These are phyloP conservation scores for Sander lucioperca DNA, from an alignment of 2,113 vertebrate species.

Conservation along the genomic window DNA sequence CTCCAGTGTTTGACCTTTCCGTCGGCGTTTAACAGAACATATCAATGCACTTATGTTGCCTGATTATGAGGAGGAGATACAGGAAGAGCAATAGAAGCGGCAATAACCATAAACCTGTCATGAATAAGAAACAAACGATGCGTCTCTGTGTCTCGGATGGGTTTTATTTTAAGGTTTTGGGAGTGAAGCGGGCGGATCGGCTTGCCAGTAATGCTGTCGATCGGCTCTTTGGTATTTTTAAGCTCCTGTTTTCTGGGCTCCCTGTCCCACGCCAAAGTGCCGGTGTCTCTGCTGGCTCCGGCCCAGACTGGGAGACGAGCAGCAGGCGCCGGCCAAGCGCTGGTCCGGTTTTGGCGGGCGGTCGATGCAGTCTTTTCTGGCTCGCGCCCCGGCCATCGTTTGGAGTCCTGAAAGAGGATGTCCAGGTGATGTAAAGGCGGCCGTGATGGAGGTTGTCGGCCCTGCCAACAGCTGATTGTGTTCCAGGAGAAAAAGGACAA, in stretches of 20 bases:
- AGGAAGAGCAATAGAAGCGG: conserved; percentile 1
- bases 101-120: conserved; percentile 34
- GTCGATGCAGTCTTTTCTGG: conserved; percentile 10
- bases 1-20: conserved; percentile 11
- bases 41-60: neutral
- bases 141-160: neutral
- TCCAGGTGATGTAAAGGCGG: conserved; percentile 19
- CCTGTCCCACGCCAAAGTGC: neutral
- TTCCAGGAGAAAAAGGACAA: neutral
- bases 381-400: conserved; percentile 6
- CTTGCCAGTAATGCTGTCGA: conserved; percentile 40
- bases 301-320: conserved; percentile 12
- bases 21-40: neutral
- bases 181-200: conserved; percentile 9
- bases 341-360: neutral
- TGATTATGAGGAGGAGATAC: neutral
- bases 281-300: conserved; percentile 31
- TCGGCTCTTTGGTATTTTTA: conserved; percentile 35
- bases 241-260: conserved; percentile 15
- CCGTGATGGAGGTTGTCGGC: neutral
- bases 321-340: conserved; percentile 27
- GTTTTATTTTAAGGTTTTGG: conserved; percentile 28
- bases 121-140: conserved; percentile 1
- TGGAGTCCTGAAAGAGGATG: conserved; percentile 8
- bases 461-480: conserved; percentile 2